These are phyloP conservation scores for Bostrychus sinensis DNA, from an alignment of 2,113 vertebrate species.

Conservation along the genomic window DNA sequence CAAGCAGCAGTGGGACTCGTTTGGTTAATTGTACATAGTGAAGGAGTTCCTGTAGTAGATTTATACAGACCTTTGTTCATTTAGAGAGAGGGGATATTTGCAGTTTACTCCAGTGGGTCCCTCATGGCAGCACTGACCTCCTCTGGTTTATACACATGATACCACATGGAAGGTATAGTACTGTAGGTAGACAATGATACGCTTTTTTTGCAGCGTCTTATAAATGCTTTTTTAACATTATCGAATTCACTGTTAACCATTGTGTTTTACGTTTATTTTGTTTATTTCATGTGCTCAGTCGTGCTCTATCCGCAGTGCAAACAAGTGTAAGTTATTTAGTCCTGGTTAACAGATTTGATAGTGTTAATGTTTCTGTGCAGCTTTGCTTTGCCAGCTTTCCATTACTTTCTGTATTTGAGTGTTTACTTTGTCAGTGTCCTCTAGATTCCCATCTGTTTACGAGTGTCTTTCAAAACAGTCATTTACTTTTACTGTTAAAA, in stretches of 20 bases:
- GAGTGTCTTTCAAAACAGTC: neutral
- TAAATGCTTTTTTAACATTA: slow-evolving; percentile 14
- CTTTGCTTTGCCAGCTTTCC: neutral
- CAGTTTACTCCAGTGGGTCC: slow-evolving; percentile 14
- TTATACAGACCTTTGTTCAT: slow-evolving; percentile 1
- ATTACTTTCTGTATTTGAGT: neutral
- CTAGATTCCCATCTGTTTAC: neutral
- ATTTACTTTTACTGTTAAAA: neutral
- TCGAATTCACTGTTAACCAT: slow-evolving; percentile 22
- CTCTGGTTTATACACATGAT: slow-evolving; percentile 28
- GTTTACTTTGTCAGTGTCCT: neutral
- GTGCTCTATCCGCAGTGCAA: slow-evolving; percentile 18
- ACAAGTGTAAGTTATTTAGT: slow-evolving; percentile 41
- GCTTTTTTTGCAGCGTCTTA: slow-evolving; percentile 26
- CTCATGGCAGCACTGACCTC: slow-evolving; percentile 16
- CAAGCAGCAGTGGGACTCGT: slow-evolving; percentile 16
- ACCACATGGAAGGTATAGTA: slow-evolving; percentile 7
- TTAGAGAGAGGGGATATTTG: neutral
- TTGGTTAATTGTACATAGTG: slow-evolving; percentile 39
- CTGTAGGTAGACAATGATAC: slow-evolving; percentile 15
- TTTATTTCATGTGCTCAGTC: too few species aligned
- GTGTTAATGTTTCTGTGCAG: slow-evolving; percentile 2
- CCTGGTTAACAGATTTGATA: slow-evolving; percentile 34
- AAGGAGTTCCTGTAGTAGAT: slow-evolving; percentile 10
- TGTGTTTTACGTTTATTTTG: slow-evolving; percentile 9